A percentile compares a stretch with the other conserved stretches of the same genome.
phyloP scores from a whole-genome alignment of 2,797 vertebrate species.

The Cossypha niveicapilla region DNA sequence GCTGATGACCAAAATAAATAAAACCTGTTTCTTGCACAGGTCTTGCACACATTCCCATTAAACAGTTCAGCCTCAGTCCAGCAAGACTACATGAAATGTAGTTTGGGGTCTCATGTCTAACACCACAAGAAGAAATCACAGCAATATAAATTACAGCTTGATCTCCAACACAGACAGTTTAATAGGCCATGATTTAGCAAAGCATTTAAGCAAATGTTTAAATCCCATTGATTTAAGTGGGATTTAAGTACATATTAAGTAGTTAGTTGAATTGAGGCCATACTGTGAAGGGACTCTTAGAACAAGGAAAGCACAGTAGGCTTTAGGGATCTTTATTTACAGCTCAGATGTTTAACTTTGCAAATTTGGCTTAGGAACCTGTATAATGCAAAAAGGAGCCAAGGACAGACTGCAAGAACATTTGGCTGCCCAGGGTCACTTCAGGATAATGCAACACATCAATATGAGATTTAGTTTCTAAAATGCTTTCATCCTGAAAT shows the following conservation, averaged over 20 bases:
- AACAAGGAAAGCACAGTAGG: conserved; percentile 43
- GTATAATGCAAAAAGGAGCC: conserved; percentile 21
- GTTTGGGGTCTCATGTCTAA: background rate
- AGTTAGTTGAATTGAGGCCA: conserved; percentile 33
- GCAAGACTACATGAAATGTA: background rate
- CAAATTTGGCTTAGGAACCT: conserved; percentile 41
- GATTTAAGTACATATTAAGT: conserved; percentile 50
- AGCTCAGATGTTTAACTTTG: conserved; percentile 53
- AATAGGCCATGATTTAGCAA: conserved; percentile 41
- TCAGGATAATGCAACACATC: conserved; percentile 26
- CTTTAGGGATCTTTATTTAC: conserved; percentile 51
- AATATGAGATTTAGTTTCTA: background rate
- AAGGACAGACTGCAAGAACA: conserved; percentile 47
- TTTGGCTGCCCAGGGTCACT: conserved; percentile 48
- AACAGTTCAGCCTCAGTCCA: background rate
- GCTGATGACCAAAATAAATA: background rate
- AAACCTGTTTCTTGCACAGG: background rate
- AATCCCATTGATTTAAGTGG: conserved; percentile 54
- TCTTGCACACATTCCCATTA: background rate
- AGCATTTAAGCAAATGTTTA: conserved; percentile 53
- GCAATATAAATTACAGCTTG: conserved; percentile 34
- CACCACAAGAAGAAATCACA: background rate
- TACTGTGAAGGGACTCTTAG: conserved; percentile 24
- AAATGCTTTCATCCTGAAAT: background rate
- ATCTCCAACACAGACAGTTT: conserved; percentile 13